Conservation (phyloP, 2,888 invertebrate genomes). For the Tipula helvola region DNA sequence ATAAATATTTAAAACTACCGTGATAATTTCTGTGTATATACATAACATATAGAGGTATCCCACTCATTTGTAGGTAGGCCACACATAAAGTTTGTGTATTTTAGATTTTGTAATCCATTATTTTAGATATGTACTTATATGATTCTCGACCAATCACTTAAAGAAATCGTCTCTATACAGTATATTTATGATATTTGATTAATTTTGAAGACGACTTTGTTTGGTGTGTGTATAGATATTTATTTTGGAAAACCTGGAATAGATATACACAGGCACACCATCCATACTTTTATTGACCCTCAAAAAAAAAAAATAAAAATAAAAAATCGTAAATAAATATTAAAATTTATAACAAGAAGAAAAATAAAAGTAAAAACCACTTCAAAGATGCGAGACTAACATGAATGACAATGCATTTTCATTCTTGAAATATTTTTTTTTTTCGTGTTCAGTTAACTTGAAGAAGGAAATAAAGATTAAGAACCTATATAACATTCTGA, state of each 20-base stretch:
- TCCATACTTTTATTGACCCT: not conserved
- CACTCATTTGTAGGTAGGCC: conserved; percentile 5
- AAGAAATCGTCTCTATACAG: not conserved
- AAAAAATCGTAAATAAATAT: not conserved
- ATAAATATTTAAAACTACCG: not conserved
- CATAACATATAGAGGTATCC: not conserved
- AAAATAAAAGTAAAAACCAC: conserved; percentile 4
- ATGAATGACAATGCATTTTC: not conserved
- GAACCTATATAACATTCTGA: not conserved
- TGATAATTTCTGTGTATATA: not conserved
- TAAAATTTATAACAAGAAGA: not conserved
- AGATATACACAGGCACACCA: not conserved
- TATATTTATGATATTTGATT: not conserved
- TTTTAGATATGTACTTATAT: not conserved
- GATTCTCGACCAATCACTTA: not conserved
- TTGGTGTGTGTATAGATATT: not conserved
- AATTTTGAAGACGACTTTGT: not conserved
- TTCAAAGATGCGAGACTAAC: not conserved
- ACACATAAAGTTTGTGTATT: conserved; percentile 5
- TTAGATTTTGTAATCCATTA: not conserved
- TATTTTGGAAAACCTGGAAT: not conserved
- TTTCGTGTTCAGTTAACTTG: not conserved
- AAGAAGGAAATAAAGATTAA: not conserved
- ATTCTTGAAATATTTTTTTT: not conserved
- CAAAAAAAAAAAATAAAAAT: not conserved